phyloP scores from a whole-genome alignment of 2,888 invertebrate genomes.

The Chydorus sphaericus region DNA sequence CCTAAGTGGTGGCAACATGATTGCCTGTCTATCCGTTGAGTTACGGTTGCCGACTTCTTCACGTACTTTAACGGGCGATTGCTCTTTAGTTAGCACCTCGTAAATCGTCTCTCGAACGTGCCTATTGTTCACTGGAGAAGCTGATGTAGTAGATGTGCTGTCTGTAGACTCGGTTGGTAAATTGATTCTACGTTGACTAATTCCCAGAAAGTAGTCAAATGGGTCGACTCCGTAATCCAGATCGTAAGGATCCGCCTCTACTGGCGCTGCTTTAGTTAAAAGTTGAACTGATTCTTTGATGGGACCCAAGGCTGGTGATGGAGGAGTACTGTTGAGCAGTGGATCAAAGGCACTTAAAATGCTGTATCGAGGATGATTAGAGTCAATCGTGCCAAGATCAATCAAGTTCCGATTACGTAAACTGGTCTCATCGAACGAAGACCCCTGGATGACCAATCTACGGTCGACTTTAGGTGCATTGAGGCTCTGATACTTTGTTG shows the following conservation, averaged over 20 bases:
- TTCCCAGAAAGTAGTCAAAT: slow-evolving; percentile 57
- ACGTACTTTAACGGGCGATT: slow-evolving; percentile 11
- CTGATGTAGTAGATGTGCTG: too few species aligned
- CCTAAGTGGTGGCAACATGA: neutral
- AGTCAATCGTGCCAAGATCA: slow-evolving; percentile 3
- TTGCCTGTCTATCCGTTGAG: slow-evolving; percentile 1
- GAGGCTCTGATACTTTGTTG: neutral
- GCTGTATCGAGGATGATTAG: slow-evolving; percentile 8
- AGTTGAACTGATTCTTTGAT: neutral
- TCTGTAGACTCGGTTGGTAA: neutral
- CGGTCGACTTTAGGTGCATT: neutral
- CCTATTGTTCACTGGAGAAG: slow-evolving; percentile 15
- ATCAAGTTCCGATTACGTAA: slow-evolving; percentile 2
- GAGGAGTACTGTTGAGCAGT: neutral
- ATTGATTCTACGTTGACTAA: slow-evolving; percentile 17
- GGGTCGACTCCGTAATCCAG: slow-evolving; percentile 64
- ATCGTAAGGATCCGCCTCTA: slow-evolving; percentile 46
- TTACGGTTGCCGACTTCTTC: neutral
- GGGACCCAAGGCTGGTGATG: neutral
- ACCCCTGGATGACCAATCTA: neutral
- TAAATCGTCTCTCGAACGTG: slow-evolving; percentile 14
- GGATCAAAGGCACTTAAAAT: slow-evolving; percentile 15
- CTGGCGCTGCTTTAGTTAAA: slow-evolving; percentile 28
- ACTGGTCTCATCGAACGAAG: neutral
- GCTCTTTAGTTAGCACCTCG: slow-evolving; percentile 14